These are phyloP conservation scores for Latrodectus hesperus DNA, from an alignment of 2,888 invertebrate species.

Conservation along the genomic window DNA sequence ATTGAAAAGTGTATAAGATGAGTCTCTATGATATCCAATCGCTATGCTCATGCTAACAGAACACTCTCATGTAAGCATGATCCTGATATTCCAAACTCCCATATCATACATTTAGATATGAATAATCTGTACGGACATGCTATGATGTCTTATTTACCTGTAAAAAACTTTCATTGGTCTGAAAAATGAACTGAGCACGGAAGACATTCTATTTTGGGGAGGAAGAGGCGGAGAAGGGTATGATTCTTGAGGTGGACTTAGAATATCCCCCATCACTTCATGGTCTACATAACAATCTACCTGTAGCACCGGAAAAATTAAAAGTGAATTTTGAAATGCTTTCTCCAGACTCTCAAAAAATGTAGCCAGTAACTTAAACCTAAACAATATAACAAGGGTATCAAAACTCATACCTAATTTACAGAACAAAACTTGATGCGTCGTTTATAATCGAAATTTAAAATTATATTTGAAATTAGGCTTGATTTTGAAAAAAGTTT, in stretches of 20 bases:
- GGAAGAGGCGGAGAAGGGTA: background rate
- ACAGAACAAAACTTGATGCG: background rate
- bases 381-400: background rate
- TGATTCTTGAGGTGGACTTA: background rate
- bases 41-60: background rate
- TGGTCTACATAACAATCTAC: background rate
- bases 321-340: background rate
- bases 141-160: background rate
- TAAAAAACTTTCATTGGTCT: background rate
- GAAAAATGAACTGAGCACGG: background rate
- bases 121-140: background rate
- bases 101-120: background rate
- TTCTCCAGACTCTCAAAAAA: background rate
- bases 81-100: background rate
- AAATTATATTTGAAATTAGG: background rate
- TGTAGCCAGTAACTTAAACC: background rate
- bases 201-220: background rate
- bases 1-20: background rate
- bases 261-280: background rate
- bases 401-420: background rate
- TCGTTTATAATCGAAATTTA: background rate
- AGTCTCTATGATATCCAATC: background rate
- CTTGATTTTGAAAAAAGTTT: background rate
- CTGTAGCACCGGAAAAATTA: background rate
- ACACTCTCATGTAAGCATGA: background rate